Percentiles rank a stretch among this genome's conserved stretches.
Evolutionary conservation across 2,113 vertebrate species (phyloP).

Genomic region (Entosphenus tridentatus): DNA sequence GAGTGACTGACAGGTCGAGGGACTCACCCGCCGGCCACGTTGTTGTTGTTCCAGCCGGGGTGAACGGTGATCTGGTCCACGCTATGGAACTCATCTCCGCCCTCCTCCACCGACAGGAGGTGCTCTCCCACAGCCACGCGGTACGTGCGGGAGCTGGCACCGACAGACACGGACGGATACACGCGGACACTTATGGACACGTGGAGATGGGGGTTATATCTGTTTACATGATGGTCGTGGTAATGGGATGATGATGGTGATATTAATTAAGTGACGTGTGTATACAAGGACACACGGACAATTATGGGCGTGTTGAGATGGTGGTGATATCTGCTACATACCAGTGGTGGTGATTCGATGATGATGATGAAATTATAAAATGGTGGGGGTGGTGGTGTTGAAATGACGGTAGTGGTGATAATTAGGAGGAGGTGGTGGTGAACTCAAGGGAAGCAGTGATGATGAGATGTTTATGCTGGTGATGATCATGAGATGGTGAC

Average conservation of each 20-base stretch:
- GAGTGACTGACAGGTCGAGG: too few species aligned
- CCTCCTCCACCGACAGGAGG: constrained; percentile 26
- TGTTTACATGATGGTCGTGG: neutral
- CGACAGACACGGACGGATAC: too few species aligned
- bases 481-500: neutral
- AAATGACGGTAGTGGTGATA: too few species aligned
- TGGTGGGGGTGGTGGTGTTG: too few species aligned
- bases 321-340: neutral
- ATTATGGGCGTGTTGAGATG: neutral
- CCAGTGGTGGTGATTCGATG: too few species aligned
- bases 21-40: constrained; percentile 29
- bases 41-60: constrained; percentile 30
- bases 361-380: too few species aligned
- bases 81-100: constrained; percentile 35
- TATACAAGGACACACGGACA: neutral
- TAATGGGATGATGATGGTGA: too few species aligned
- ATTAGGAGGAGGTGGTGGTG: neutral
- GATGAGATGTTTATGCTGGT: neutral
- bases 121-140: constrained; percentile 53
- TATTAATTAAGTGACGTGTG: too few species aligned
- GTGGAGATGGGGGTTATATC: too few species aligned
- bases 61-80: constrained; percentile 32
- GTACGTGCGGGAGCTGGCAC: constrained; percentile 21
- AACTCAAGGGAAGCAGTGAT: too few species aligned
- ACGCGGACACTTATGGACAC: too few species aligned